phyloP scores from a whole-genome alignment of 2,797 vertebrate species.

The Staurois parvus region DNA sequence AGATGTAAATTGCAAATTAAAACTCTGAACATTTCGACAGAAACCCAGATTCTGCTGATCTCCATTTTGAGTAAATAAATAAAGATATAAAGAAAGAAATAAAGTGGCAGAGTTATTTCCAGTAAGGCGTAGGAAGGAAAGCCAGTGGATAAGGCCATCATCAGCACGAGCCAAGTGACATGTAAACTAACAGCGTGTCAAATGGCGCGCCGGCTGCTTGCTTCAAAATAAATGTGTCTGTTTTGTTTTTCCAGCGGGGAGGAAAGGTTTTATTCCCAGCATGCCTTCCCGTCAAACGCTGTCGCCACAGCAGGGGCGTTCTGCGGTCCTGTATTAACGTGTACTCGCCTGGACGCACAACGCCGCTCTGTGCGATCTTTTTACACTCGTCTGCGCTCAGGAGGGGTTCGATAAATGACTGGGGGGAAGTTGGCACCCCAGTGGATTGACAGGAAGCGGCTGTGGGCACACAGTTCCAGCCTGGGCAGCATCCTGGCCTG shows the following conservation, averaged over 20 bases:
- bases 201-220: background rate
- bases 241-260: slow-evolving; percentile 44
- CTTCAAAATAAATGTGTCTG: slow-evolving; percentile 39
- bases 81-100: background rate
- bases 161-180: background rate
- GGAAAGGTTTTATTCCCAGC: slow-evolving; percentile 31
- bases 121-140: background rate
- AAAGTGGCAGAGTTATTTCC: background rate
- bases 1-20: too few species aligned
- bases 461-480: background rate
- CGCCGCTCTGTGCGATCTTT: slow-evolving; percentile 28
- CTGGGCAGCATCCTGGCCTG: slow-evolving; percentile 4
- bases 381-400: slow-evolving; percentile 15
- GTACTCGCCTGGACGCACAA: background rate
- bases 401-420: slow-evolving; percentile 40
- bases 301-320: slow-evolving; percentile 49
- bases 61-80: background rate
- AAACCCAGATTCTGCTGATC: background rate
- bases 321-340: slow-evolving; percentile 32
- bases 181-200: background rate
- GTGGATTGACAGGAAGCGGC: background rate
- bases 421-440: background rate
- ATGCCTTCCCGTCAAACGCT: slow-evolving; percentile 43
- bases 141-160: background rate
- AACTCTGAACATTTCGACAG: background rate